Evolutionary conservation across 2,888 invertebrate species (phyloP).

Genomic region (Acleris holmiana): DNA sequence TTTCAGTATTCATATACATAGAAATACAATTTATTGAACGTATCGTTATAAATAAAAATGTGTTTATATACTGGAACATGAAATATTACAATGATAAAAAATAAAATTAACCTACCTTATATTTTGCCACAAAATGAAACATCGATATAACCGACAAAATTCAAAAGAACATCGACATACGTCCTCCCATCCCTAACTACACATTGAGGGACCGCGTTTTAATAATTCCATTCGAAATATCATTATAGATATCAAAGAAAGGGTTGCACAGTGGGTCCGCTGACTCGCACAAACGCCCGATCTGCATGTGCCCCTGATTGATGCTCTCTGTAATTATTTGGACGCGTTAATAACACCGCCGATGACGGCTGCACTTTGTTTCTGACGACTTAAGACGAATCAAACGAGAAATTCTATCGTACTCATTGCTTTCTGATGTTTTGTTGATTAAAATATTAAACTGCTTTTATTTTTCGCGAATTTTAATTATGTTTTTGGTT

Average conservation of each 20-base stretch:
- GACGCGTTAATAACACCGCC: slow-evolving; percentile 84
- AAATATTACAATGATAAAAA: too few relatives aligned
- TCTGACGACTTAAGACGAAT: slow-evolving; percentile 83
- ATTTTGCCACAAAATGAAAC: background rate
- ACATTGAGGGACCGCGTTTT: slow-evolving; percentile 60
- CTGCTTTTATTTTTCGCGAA: slow-evolving; percentile 57
- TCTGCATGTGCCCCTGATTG: slow-evolving; percentile 83
- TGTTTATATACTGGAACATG: too few relatives aligned
- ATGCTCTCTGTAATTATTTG: slow-evolving; percentile 84
- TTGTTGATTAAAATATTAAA: slow-evolving; percentile 79
- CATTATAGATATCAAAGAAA: slow-evolving; percentile 81
- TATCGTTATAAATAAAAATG: too few relatives aligned
- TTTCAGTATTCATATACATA: background rate
- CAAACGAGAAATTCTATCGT: slow-evolving; percentile 82
- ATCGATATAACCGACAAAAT: background rate
- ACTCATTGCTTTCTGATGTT: slow-evolving; percentile 80
- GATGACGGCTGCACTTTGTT: slow-evolving; percentile 81
- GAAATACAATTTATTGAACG: background rate
- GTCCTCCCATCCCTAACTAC: slow-evolving; percentile 54
- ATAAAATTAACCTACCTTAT: background rate
- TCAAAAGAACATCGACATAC: slow-evolving; percentile 39
- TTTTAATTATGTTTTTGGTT: slow-evolving; percentile 50
- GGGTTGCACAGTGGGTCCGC: slow-evolving; percentile 81
- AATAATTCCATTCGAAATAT: slow-evolving; percentile 78
- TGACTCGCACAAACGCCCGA: slow-evolving; percentile 82